Conservation (phyloP, 1,140 invertebrate species). For the Macrobrachium rosenbergii region DNA sequence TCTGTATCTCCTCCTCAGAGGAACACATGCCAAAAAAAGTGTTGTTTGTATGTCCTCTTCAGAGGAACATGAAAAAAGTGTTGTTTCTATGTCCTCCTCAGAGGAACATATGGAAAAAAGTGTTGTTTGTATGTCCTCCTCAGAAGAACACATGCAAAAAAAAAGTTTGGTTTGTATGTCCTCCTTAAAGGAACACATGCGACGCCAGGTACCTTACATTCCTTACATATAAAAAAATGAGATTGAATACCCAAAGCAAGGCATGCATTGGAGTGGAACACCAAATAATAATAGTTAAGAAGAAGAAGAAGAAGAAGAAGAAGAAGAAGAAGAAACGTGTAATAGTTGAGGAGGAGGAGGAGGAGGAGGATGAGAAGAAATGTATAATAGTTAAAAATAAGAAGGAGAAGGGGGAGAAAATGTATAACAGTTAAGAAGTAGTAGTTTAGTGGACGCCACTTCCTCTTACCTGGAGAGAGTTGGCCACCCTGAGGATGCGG, state of each 20-base stretch:
- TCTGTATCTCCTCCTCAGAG: no score
- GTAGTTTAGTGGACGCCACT: not conserved
- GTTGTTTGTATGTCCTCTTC: no score
- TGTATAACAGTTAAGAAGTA: not conserved
- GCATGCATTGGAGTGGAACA: not conserved
- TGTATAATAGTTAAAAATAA: not conserved
- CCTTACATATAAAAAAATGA: not conserved
- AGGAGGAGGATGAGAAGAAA: not conserved
- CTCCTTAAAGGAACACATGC: no score
- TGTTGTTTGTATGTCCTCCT: no score
- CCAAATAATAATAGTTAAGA: not conserved
- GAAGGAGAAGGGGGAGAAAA: not conserved
- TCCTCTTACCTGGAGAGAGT: slow-evolving; percentile 66
- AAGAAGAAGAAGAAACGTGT: not conserved
- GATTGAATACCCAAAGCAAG: not conserved
- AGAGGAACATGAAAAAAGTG: no score
- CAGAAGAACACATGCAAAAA: no score
- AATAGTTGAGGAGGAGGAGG: not conserved
- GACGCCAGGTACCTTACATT: no score
- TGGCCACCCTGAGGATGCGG: slow-evolving; percentile 67
- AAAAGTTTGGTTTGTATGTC: no score
- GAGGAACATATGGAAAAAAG: no score
- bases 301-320: not conserved
- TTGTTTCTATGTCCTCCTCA: no score
- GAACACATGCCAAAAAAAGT: no score